Evolutionary conservation across 2,888 invertebrate species (phyloP).

Genomic region (Argyresthia albistria): DNA sequence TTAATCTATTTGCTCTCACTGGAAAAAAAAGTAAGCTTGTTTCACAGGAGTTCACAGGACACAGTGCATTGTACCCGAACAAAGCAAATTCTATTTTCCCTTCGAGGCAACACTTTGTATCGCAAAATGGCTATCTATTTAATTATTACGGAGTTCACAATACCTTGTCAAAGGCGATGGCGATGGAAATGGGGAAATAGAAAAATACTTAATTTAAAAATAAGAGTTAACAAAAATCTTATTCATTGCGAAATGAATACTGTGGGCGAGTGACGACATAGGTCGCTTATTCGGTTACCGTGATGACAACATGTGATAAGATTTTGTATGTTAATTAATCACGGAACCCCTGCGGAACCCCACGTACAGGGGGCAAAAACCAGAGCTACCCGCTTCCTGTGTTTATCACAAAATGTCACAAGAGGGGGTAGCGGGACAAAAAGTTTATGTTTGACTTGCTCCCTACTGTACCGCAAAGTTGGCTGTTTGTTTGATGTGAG

Average conservation of each 20-base stretch:
- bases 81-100: background rate
- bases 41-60: background rate
- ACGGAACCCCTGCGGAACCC: background rate
- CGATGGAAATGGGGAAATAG: slow-evolving; percentile 9
- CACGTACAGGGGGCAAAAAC: too few species aligned
- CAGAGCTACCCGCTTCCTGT: too few species aligned
- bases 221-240: slow-evolving; percentile 20
- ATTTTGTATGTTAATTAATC: slow-evolving; percentile 11
- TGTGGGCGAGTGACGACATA: slow-evolving; percentile 20
- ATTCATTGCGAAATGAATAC: slow-evolving; percentile 19
- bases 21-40: background rate
- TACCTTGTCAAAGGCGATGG: slow-evolving; percentile 21
- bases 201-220: slow-evolving; percentile 12
- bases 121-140: slow-evolving; percentile 16
- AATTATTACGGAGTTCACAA: slow-evolving; percentile 20
- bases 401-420: too few species aligned
- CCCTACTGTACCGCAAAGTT: too few species aligned
- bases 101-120: background rate
- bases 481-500: too few species aligned
- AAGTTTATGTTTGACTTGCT: too few species aligned
- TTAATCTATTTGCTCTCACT: background rate
- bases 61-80: background rate
- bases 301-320: slow-evolving; percentile 22
- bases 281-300: slow-evolving; percentile 19
- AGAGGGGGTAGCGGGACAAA: too few species aligned